These are phyloP conservation scores for Phengaris arion DNA, from an alignment of 2,888 invertebrate species.

Conservation along the genomic window DNA sequence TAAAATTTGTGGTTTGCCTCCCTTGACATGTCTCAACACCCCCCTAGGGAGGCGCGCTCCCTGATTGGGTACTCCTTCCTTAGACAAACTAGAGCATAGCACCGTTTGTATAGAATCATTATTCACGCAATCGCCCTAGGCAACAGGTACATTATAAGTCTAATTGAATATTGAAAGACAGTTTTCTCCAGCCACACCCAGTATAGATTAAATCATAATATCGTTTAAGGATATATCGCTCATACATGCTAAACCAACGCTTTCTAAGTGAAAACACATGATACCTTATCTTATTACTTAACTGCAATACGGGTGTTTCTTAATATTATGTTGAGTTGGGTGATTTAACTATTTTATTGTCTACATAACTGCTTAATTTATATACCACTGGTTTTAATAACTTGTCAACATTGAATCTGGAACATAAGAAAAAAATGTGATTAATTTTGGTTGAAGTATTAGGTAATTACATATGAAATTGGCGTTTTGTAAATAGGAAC, in stretches of 20 bases:
- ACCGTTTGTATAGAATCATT: background rate
- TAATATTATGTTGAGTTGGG: conserved; percentile 6
- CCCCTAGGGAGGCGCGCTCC: too few species aligned
- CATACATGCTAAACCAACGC: conserved; percentile 43
- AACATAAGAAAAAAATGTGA: too few species aligned
- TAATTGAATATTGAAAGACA: conserved; percentile 32
- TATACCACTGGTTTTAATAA: too few species aligned
- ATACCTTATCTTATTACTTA: conserved; percentile 27
- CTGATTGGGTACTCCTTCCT: too few species aligned
- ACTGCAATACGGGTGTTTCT: conserved; percentile 19
- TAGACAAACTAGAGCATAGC: background rate
- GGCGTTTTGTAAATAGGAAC: too few species aligned
- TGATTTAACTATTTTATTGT: background rate
- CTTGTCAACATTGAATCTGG: too few species aligned
- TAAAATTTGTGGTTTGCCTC: too few species aligned
- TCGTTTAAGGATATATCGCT: conserved; percentile 55
- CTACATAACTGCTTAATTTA: background rate
- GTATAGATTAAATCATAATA: conserved; percentile 46
- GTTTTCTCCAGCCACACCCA: conserved; percentile 47
- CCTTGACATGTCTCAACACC: too few species aligned
- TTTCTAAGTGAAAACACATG: conserved; percentile 35
- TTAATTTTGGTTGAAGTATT: too few species aligned
- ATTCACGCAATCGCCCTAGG: background rate
- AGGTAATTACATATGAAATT: too few species aligned
- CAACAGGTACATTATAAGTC: conserved; percentile 9